Percentiles rank a stretch among this genome's conserved stretches.
These are phyloP conservation scores for Sebastes itinus DNA, from an alignment of 2,797 vertebrate genomes.

Conservation along the genomic window DNA sequence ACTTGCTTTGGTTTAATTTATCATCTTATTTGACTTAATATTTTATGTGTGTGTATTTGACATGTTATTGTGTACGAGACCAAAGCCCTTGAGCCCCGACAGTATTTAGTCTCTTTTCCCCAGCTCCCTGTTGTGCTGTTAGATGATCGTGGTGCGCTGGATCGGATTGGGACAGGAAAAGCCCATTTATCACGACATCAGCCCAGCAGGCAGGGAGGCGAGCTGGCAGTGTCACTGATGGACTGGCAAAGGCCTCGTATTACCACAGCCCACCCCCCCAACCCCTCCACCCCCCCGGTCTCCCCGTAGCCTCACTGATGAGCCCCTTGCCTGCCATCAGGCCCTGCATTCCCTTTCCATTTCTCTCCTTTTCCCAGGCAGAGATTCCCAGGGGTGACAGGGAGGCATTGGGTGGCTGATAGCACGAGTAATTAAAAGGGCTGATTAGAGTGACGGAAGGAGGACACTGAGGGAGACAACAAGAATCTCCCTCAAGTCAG, in stretches of 20 bases:
- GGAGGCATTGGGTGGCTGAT: slow-evolving; percentile 54
- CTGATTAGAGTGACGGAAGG: slow-evolving; percentile 80
- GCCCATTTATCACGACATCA: slow-evolving; percentile 71
- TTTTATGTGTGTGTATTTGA: background rate
- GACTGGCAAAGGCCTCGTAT: slow-evolving; percentile 57
- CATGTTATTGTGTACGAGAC: background rate
- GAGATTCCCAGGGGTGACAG: slow-evolving; percentile 68
- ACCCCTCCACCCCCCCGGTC: background rate
- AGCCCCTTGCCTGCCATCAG: slow-evolving; percentile 48
- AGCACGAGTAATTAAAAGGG: slow-evolving; percentile 77
- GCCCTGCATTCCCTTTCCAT: slow-evolving; percentile 29
- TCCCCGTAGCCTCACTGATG: slow-evolving; percentile 42
- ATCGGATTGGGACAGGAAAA: slow-evolving; percentile 40
- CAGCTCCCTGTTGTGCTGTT: slow-evolving; percentile 9
- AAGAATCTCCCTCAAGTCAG: slow-evolving; percentile 25
- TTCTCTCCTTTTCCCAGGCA: slow-evolving; percentile 30
- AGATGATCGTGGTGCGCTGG: background rate
- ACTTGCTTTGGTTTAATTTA: too few relatives aligned
- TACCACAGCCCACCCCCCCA: slow-evolving; percentile 7
- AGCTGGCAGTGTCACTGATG: slow-evolving; percentile 58
- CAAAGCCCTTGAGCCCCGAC: slow-evolving; percentile 21
- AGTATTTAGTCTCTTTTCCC: slow-evolving; percentile 1
- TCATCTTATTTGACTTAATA: too few relatives aligned
- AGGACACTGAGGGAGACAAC: slow-evolving; percentile 62
- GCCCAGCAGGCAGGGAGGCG: slow-evolving; percentile 41